phyloP scores from a whole-genome alignment of 2,113 vertebrate species.

The Epinephelus fuscoguttatus region DNA sequence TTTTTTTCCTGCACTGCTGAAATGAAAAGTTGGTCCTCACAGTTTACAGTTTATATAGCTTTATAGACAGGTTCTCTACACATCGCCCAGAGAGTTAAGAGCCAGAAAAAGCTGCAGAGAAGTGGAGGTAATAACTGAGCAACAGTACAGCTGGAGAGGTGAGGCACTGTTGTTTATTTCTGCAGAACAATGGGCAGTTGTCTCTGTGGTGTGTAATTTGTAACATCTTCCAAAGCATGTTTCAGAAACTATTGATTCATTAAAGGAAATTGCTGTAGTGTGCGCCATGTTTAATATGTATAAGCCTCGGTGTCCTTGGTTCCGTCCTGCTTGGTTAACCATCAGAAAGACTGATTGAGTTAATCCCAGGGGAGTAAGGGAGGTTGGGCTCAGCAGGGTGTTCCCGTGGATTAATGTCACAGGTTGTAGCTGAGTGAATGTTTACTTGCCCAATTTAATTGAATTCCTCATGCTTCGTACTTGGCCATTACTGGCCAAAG shows the following conservation, averaged over 20 bases:
- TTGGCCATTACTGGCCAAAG: constrained; percentile 50
- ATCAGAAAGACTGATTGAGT: constrained; percentile 47
- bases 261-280: neutral
- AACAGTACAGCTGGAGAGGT: constrained; percentile 9
- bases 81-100: neutral
- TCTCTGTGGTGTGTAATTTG: constrained; percentile 16
- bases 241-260: constrained; percentile 10
- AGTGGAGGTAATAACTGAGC: constrained; percentile 21
- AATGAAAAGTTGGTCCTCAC: constrained; percentile 34
- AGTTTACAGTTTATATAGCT: constrained; percentile 20
- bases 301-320: neutral
- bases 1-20: constrained; percentile 10
- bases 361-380: constrained; percentile 45
- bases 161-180: constrained; percentile 7
- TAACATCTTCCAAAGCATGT: constrained; percentile 6
- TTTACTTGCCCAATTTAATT: constrained; percentile 74
- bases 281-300: constrained; percentile 17
- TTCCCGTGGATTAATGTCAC: constrained; percentile 63
- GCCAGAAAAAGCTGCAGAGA: constrained; percentile 6
- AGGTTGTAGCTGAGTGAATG: constrained; percentile 66
- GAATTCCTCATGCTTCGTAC: constrained; percentile 65
- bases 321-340: constrained; percentile 43
- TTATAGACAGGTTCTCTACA: constrained; percentile 2
- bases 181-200: constrained; percentile 21
- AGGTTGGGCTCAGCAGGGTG: constrained; percentile 27